Evolutionary conservation across 2,888 invertebrate species (phyloP).

Genomic region (Macrosiphum euphorbiae): DNA sequence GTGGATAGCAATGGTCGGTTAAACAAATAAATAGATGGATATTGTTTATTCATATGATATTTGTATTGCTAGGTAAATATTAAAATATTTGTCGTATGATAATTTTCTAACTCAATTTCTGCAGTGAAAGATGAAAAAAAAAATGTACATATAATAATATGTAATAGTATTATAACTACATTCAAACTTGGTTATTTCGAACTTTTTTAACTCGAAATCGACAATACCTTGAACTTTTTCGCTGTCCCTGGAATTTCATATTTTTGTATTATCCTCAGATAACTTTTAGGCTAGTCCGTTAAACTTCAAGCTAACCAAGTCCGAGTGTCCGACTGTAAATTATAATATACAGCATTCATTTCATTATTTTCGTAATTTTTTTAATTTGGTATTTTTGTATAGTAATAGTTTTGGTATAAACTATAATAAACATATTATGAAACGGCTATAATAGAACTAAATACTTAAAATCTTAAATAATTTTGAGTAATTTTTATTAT

Average conservation of each 20-base stretch:
- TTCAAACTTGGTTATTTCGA: too few species aligned
- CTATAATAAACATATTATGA: not conserved
- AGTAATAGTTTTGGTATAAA: not conserved
- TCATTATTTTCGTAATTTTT: not conserved
- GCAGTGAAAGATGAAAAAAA: not conserved
- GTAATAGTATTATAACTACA: too few species aligned
- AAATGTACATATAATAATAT: too few species aligned
- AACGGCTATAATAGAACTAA: not conserved
- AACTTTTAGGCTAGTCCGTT: too few species aligned
- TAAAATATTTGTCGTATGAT: not conserved
- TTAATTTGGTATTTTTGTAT: not conserved
- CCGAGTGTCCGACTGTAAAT: not conserved
- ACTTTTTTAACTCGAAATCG: too few species aligned
- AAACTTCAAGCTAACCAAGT: too few species aligned
- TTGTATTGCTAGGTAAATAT: not conserved
- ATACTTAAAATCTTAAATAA: not conserved
- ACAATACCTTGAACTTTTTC: too few species aligned
- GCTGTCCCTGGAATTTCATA: too few species aligned
- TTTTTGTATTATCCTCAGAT: too few species aligned
- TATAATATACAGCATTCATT: not conserved
- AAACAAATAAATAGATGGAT: not conserved
- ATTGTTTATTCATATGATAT: too few species aligned
- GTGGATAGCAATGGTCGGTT: not conserved
- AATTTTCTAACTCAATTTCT: not conserved
- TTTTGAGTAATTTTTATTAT: not conserved